These are phyloP conservation scores for Oxyscelio sp. DNA, from an alignment of 2,888 invertebrate species.

Conservation along the genomic window DNA sequence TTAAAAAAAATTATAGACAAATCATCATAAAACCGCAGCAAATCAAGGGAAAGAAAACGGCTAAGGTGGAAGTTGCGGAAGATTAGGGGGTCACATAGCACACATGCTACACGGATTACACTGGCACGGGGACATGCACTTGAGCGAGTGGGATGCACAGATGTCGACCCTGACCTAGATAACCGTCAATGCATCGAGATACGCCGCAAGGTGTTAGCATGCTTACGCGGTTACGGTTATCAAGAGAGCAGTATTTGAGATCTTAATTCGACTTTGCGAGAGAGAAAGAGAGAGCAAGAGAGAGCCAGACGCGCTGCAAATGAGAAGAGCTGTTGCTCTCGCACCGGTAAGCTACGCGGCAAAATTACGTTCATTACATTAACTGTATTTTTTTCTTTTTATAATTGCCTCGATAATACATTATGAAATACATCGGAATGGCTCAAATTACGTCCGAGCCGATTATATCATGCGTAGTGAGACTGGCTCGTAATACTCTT, in stretches of 20 bases:
- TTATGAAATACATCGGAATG: slow-evolving; percentile 54
- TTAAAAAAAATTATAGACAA: too few species aligned
- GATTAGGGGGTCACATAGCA: slow-evolving; percentile 20
- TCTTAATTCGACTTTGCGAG: slow-evolving; percentile 60
- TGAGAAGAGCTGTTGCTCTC: slow-evolving; percentile 48
- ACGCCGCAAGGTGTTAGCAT: slow-evolving; percentile 66
- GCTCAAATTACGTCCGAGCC: slow-evolving; percentile 42
- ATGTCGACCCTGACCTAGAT: slow-evolving; percentile 87
- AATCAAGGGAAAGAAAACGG: too few species aligned
- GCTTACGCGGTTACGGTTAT: slow-evolving; percentile 66
- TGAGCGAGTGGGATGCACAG: slow-evolving; percentile 76
- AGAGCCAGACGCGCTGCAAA: background rate
- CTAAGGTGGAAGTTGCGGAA: background rate
- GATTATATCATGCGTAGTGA: slow-evolving; percentile 55
- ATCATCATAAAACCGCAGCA: too few species aligned
- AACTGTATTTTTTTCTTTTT: slow-evolving; percentile 68
- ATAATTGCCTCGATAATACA: slow-evolving; percentile 51
- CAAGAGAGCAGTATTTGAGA: slow-evolving; percentile 55
- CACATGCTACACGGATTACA: background rate
- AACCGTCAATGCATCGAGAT: slow-evolving; percentile 75
- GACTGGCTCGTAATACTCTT: slow-evolving; percentile 3
- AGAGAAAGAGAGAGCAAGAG: too few species aligned
- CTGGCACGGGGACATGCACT: slow-evolving; percentile 58
- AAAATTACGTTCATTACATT: slow-evolving; percentile 49
- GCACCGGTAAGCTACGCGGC: slow-evolving; percentile 15